Evolutionary conservation across 2,113 vertebrate genomes (phyloP), one percentile per base, ranked within the genome.

Genomic region (Alligator sinensis): DNA sequence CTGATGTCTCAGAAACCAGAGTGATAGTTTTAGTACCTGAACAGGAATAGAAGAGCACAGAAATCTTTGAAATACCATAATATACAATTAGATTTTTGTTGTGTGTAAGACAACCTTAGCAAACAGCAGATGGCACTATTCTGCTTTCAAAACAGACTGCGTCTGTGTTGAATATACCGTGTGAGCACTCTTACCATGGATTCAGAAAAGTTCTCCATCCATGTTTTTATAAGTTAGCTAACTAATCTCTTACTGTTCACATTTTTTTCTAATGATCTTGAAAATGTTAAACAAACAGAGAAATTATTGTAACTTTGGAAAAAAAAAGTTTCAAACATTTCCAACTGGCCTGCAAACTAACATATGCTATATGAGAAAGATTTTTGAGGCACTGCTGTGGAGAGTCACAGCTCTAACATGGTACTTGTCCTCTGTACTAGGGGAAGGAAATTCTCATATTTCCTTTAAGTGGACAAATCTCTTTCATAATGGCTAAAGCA

Each of bases 101-200:
- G n/a, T 15, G 16, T 4, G 8, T 1, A 1, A 75, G 28, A 88
- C 93, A 91, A 47, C 24, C 66, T 92, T 66, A 77, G 19, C 76
- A 55, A 95, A 95, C 97, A 96, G 89, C 94, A 98, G 98, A 80
- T 97, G 98, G 97, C 97, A 97, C 91, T 91, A 25, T 96, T 96
- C 93, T 86, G 81, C 98, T 87, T 98, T 88, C 57, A 77, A 91
- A 94, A 9, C 4, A 57, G 3, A 68, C 77, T 61, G 19, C 1
- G 10, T 64, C 57, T 78, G 79, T 79, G 66, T 87, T 70, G n/a
- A 54, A 80, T 61, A 76, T 22, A 9, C 7, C 30, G 78, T 30
- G 74, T 47, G 47, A 2, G 47, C 27, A 16, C 70, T 21, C 70
- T 77, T 80, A 25, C 21, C 64, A 60, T 19, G 6, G 5, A 0